Conservation (phyloP, 2,888 invertebrate genomes). For the Philereme transversata region DNA sequence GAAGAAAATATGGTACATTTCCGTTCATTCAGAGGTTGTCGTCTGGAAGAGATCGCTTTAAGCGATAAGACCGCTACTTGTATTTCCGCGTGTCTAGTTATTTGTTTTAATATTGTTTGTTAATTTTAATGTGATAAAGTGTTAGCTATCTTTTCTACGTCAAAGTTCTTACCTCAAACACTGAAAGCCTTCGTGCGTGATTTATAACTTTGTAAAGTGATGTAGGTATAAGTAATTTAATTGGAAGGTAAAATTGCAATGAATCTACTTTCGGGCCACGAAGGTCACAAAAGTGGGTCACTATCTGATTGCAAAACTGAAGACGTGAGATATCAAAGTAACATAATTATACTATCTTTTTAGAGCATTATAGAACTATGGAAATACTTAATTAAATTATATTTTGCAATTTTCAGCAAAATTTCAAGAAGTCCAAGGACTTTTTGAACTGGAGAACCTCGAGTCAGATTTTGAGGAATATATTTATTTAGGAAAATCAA, state of each 20-base stretch:
- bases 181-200: slow-evolving; percentile 5
- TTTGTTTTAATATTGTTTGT: too few relatives aligned
- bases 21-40: too few relatives aligned
- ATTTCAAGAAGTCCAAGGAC: background rate
- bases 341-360: slow-evolving; percentile 16
- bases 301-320: slow-evolving; percentile 30
- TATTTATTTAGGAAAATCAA: too few relatives aligned
- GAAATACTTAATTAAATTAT: background rate
- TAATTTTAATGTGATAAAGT: too few relatives aligned
- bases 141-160: too few relatives aligned
- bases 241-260: slow-evolving; percentile 21
- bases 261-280: slow-evolving; percentile 12
- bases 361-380: slow-evolving; percentile 8
- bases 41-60: too few relatives aligned
- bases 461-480: too few relatives aligned
- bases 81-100: too few relatives aligned
- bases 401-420: background rate
- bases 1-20: too few relatives aligned
- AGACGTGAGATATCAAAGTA: slow-evolving; percentile 27
- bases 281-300: slow-evolving; percentile 36
- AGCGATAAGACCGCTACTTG: too few relatives aligned
- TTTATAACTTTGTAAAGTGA: slow-evolving; percentile 22
- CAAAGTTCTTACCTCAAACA: background rate
- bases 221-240: slow-evolving; percentile 11
- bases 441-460: background rate